phyloP scores from a whole-genome alignment of 2,888 invertebrate species.

The Iselma pallidipennis region DNA sequence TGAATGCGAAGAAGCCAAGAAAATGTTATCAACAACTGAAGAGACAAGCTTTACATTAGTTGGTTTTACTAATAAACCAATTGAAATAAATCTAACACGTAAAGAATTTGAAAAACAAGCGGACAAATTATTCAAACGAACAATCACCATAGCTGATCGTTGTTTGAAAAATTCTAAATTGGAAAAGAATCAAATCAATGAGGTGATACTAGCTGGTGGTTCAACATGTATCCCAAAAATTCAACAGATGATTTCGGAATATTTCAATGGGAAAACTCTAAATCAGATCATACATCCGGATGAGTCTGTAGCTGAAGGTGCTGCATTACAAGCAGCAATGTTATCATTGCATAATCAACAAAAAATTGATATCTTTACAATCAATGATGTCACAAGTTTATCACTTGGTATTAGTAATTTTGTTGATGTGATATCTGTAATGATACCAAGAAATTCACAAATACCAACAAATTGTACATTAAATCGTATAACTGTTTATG shows the following conservation, averaged over 20 bases:
- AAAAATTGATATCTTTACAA: constrained; percentile 23
- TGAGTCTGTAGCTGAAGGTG: constrained; percentile 42
- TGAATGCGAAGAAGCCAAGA: constrained; percentile 32
- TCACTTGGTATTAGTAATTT: constrained; percentile 33
- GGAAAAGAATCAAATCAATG: constrained; percentile 29
- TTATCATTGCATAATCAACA: constrained; percentile 19
- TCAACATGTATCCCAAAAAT: constrained; percentile 41
- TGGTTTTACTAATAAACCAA: neutral
- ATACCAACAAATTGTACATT: constrained; percentile 21
- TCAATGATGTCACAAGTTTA: constrained; percentile 37
- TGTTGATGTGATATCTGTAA: constrained; percentile 28
- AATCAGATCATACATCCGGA: constrained; percentile 37
- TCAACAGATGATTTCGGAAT: constrained; percentile 26
- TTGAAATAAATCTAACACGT: constrained; percentile 22
- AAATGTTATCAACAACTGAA: constrained; percentile 21
- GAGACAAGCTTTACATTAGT: constrained; percentile 14
- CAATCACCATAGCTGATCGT: constrained; percentile 28
- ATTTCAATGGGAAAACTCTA: constrained; percentile 30
- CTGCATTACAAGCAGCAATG: constrained; percentile 36
- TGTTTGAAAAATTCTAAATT: constrained; percentile 30
- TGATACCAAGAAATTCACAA: constrained; percentile 33
- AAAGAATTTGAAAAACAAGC: constrained; percentile 34
- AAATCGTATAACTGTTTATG: constrained; percentile 16
- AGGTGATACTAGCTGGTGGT: constrained; percentile 41
- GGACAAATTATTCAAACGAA: constrained; percentile 27